Evolutionary conservation across 2,888 invertebrate genomes (phyloP), one percentile per base, ranked within the genome.

Genomic region (Dryomyza anilis): DNA sequence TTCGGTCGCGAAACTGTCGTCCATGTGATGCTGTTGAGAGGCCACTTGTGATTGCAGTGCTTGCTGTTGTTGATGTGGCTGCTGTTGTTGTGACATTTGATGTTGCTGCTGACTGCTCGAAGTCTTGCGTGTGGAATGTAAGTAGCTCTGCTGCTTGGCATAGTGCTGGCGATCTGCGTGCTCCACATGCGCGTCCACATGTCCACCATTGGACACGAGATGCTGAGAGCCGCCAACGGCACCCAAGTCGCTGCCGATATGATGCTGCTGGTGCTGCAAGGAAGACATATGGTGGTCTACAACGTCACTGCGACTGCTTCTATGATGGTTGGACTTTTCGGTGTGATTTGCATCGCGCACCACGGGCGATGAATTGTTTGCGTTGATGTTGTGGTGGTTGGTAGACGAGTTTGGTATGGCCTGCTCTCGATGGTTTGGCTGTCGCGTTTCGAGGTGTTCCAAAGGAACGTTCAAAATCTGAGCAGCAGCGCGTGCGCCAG

Each of bases 401-500:
- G n/a, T n/a, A n/a, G n/a, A n/a, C n/a, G 50, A 50, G 33, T n/a
- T 67, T 63, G 48, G 61, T 43, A 60, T 52, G 60, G 58, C 57
- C 12, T 59, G 27, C 59, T 76, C 75, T 46, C 76, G 72, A 62
- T 76, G 74, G 57, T 74, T 74, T n/a, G 75, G 72, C 68, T 81
- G 81, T 8, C 81, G 80, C 39, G 81, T 75, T 67, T 83, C 83
- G 67, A 83, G 73, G 56, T 81, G 80, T 69, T 84, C 83, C 50
- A 83, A 77, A 46, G 83, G 83, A 45, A 84, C 83, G 70, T 84
- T 84, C 16, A 83, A 70, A 10, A 78, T 83, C 72, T 82, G 83
- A 36, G 83, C 83, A 8, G 83, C 83, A 19, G 83, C 83, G 29
- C 83, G 77, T 12, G 83, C 83, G 36, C 83, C 83, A 45, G 82